These are phyloP conservation scores for Artibeus lituratus DNA, from an alignment of 2,797 vertebrate genomes.

Conservation along the genomic window DNA sequence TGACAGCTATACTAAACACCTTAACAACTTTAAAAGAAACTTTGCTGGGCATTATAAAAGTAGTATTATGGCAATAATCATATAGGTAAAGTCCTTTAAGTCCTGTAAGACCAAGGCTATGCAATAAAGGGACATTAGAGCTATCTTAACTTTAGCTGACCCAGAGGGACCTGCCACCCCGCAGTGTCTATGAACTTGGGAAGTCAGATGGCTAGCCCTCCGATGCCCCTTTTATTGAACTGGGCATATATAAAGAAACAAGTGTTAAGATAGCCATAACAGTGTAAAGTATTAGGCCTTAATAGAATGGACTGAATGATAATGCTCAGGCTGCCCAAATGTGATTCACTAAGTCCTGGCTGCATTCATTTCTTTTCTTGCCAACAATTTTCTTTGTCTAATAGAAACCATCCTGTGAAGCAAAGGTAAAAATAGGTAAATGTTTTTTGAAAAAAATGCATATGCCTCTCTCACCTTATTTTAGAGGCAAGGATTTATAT, in stretches of 20 bases:
- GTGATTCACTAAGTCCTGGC: conserved; percentile 69
- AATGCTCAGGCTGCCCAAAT: conserved; percentile 49
- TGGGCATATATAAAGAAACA: conserved; percentile 13
- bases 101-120: not conserved
- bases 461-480: not conserved
- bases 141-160: not conserved
- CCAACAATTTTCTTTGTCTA: conserved; percentile 50
- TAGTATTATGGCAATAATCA: conserved; percentile 21
- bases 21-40: conserved; percentile 73
- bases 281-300: conserved; percentile 47
- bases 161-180: not conserved
- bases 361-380: conserved; percentile 60
- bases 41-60: conserved; percentile 63
- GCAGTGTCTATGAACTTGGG: not conserved
- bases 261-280: conserved; percentile 33
- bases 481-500: not conserved
- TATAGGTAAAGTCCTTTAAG: not conserved
- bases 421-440: conserved; percentile 59
- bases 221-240: conserved; percentile 46
- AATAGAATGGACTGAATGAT: conserved; percentile 61
- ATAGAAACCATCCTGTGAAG: conserved; percentile 50
- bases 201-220: not conserved
- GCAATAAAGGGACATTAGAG: not conserved
- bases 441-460: not conserved
- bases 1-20: conserved; percentile 52